Evolutionary conservation across 2,113 vertebrate species (phyloP).

Genomic region (Abramis brama): DNA sequence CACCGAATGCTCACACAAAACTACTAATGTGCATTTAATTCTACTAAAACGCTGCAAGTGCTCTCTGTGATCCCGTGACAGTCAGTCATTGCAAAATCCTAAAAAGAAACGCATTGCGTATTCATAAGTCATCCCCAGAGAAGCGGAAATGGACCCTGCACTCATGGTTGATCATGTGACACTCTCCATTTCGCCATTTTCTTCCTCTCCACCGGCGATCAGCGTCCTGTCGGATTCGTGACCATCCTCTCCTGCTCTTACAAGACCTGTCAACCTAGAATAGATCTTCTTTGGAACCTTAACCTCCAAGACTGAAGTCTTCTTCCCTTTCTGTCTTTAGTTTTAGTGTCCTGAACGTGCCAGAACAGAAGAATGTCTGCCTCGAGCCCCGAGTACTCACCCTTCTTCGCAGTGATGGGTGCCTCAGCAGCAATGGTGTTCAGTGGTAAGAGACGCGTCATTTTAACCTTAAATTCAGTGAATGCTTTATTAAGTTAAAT

Average conservation of each 20-base stretch:
- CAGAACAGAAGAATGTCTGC: constrained; percentile 72
- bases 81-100: constrained; percentile 10
- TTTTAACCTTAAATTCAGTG: background rate
- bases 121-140: constrained; percentile 49
- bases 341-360: constrained; percentile 54
- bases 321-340: constrained; percentile 49
- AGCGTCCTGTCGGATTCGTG: constrained; percentile 35
- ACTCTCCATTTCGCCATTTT: constrained; percentile 82
- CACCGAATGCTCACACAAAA: background rate
- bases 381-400: constrained; percentile 85
- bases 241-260: background rate
- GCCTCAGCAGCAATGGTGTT: constrained; percentile 95
- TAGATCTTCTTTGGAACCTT: background rate
- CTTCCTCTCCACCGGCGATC: constrained; percentile 70
- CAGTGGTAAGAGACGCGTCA: constrained; percentile 81
- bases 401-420: constrained; percentile 96
- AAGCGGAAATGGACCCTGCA: constrained; percentile 60
- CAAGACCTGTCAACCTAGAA: constrained; percentile 20
- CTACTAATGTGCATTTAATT: background rate
- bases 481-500: background rate
- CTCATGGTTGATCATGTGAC: constrained; percentile 73
- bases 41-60: background rate
- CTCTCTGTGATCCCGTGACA: background rate
- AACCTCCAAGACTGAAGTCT: background rate
- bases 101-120: constrained; percentile 37